phyloP scores from a whole-genome alignment of 2,888 invertebrate genomes.

The Chrysomela aeneicollis region DNA sequence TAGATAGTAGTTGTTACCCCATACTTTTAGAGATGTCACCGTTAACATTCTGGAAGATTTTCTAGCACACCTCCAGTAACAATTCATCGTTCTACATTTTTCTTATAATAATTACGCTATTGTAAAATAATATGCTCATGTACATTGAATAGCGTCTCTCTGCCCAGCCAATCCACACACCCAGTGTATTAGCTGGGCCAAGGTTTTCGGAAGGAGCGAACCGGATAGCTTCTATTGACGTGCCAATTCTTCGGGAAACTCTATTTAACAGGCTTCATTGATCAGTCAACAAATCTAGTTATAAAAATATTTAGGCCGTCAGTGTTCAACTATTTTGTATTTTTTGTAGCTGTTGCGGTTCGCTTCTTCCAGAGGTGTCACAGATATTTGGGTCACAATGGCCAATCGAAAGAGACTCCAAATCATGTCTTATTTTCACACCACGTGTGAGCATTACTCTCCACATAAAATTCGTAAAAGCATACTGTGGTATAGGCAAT shows the following conservation, averaged over 20 bases:
- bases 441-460: too few species aligned
- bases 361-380: conserved; percentile 37
- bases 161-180: conserved; percentile 29
- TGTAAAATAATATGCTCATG: conserved; percentile 59
- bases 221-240: conserved; percentile 40
- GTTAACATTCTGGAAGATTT: conserved; percentile 32
- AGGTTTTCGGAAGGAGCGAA: conserved; percentile 26
- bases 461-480: too few species aligned
- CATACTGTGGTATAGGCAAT: too few species aligned
- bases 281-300: conserved; percentile 58
- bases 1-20: conserved; percentile 59
- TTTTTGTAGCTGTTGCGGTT: conserved; percentile 39
- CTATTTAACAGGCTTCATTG: conserved; percentile 52
- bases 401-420: not conserved
- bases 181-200: conserved; percentile 27
- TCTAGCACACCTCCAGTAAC: conserved; percentile 46
- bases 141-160: conserved; percentile 50
- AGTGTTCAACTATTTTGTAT: conserved; percentile 49
- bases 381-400: conserved; percentile 23
- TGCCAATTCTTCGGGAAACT: conserved; percentile 50
- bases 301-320: conserved; percentile 61
- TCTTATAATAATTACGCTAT: conserved; percentile 53
- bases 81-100: conserved; percentile 47
- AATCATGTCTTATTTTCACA: too few species aligned
- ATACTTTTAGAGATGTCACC: conserved; percentile 56